Base-by-base conservation (phyloP, 1,140 invertebrate genomes). In the Hesperophylax magnus region DNA sequence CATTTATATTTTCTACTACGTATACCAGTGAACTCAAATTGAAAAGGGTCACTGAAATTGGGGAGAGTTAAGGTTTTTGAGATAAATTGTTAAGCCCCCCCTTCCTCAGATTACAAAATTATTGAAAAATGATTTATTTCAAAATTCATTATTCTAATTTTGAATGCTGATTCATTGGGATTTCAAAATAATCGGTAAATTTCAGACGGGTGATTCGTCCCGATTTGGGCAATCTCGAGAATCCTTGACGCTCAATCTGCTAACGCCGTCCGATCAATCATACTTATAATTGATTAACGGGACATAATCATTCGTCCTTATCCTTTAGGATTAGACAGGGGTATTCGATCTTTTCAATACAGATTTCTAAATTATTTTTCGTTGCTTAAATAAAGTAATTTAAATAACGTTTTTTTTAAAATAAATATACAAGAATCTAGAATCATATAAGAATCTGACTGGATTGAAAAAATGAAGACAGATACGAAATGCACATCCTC, bases 261-360 rank as follows among this genome's bases (percentile, higher is more conserved):
- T 78, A 65, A 53, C 47, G 34, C 60, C 34, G 76, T 39, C 31
- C 52, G 67, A 81, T 81, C 80, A 78, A 81, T 81, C 80, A 81
- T 81, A 81, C 80, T 81, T 77, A 77, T 71, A 69, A 81, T 81
- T 81, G 80, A 78, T 81, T 77, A 81, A 81, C 80, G 80, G 67
- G 80, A 58, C 74, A 81, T 77, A 81, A 69, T 77, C 60, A 54
- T 58, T 77, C 39, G 54, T 53, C 80, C 75, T 81, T 81, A 81
- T 34, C 22, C 72, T 20, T 76, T 67, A 53, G 72, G 39, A 47
- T 47, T 14, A 11, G 39, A 11, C 39, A 47, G 39, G 39, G 11
- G 39, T 47, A 47, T 3, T 9, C 39, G 9, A 47, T 47, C 39
- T 47, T 47, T 47, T 47, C 1, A 9, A 39, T 39, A 39, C 5